Base-by-base conservation (phyloP, 2,888 invertebrate species). In the Synergus gifuensis region DNA sequence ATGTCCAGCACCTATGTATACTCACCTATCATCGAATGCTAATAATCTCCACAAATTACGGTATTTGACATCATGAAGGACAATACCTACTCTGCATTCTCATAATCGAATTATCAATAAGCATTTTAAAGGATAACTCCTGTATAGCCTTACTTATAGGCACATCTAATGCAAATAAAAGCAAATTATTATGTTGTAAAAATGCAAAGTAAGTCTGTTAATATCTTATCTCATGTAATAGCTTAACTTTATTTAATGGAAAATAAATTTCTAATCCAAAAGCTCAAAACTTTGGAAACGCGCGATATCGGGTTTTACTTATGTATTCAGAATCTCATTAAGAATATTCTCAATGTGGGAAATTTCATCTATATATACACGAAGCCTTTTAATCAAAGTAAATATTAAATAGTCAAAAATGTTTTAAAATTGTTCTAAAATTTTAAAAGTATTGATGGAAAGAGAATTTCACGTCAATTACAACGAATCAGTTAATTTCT, bases 21-120 rank as follows among this genome's bases (percentile, higher is more conserved):
- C 67, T 36, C 66, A 54, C 49, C 49, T 67, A 76, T 76, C 77
- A 76, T 79, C 76, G 49, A 40, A 76, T 76, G 83, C 78, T 80
- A 83, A 83, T 80, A 67, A 83, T 78, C 78, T 77, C 63, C 40
- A 49, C 22, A 76, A 80, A 77, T 80, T 67, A 22, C 66, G 46
- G 12, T 49, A 69, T 73, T 66, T 79, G 60, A 28, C 78, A 62
- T 36, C 58, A 54, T 22, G 14, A 12, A 58, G 40, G 69, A 42
- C 11, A 18, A 18, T 18, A 28, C 66, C 8, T 49, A 18, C 22
- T 69, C 8, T 14, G 28, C 40, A n/a, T 77, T 58, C 67, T 67
- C 14, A 58, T 58, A 58, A 58, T 67, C 18, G 9, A 18, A 36
- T 69, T 46, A 67, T 44, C 46, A 46, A 69, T 69, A 4, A 18